Evolutionary conservation across 2,888 invertebrate species (phyloP), one percentile per base, ranked within the genome.

Genomic region (Prosapia bicincta): DNA sequence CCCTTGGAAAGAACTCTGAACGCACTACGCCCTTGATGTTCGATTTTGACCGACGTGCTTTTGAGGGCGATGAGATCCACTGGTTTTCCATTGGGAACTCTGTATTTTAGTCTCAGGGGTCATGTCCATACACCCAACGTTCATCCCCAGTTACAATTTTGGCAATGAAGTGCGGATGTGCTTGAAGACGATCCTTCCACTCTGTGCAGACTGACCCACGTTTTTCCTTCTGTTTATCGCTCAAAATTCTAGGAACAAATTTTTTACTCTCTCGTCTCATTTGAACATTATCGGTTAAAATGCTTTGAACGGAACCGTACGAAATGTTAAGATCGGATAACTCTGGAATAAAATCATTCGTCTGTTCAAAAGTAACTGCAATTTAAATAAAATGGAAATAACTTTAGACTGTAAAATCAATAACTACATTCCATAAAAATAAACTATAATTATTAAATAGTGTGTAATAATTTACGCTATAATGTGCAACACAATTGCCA

Each of bases 1-100:
- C n/a, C n/a, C n/a, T n/a, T n/a, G n/a, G n/a, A n/a, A n/a, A n/a
- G n/a, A n/a, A n/a, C n/a, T n/a, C n/a, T n/a, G n/a, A n/a, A n/a
- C n/a, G n/a, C n/a, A n/a, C n/a, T n/a, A n/a, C n/a, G n/a, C n/a
- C n/a, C n/a, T n/a, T n/a, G n/a, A n/a, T n/a, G 28, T 69, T 69
- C 20, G 28, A 69, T n/a, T 69, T 69, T 69, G 69, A 69, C 28
- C 30, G 69, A 28, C 15, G n/a, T 69, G 28, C 30, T 28, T 69
- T 69, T 69, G 28, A 69, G 69, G 69, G 30, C 13, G 30, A 69
- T 28, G 30, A 26, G 69, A 30, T 28, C 30, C 9, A 69, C 30
- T 69, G 30, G 28, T 26, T 69, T 69, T n/a, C 30, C 69, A 30
- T 69, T 69, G 30, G 15, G 30, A 69, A 69, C 30, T 30, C 30